Conservation (phyloP, 2,113 vertebrate genomes). For the Rafetus swinhoei region DNA sequence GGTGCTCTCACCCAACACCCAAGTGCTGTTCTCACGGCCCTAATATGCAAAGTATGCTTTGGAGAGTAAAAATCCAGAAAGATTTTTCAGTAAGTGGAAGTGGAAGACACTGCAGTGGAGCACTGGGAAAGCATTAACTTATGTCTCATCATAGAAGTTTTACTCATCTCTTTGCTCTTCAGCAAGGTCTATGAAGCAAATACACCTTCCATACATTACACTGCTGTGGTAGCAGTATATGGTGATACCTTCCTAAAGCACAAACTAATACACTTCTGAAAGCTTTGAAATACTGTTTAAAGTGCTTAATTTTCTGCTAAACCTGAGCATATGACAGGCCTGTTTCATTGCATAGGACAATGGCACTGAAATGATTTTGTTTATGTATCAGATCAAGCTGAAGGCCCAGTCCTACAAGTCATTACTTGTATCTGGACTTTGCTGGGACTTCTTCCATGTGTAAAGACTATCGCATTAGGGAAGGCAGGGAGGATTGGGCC, state of each 20-base stretch:
- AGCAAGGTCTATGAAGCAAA: neutral
- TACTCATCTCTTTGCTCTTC: neutral
- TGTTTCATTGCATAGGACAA: neutral
- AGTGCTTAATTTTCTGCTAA: slow-evolving; percentile 1
- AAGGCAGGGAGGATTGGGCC: neutral
- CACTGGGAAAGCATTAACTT: neutral
- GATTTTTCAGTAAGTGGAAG: neutral
- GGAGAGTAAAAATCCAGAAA: neutral
- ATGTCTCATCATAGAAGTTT: neutral
- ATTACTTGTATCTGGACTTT: slow-evolving; percentile 27
- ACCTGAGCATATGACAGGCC: neutral
- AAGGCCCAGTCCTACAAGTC: slow-evolving; percentile 8
- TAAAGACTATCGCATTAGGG: neutral
- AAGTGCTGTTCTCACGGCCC: neutral
- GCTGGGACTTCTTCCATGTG: neutral
- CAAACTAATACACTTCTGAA: neutral
- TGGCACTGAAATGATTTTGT: neutral
- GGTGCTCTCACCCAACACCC: neutral
- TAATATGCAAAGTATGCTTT: neutral
- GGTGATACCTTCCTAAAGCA: neutral
- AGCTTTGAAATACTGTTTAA: neutral
- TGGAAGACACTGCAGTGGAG: neutral
- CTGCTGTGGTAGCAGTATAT: neutral
- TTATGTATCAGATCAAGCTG: slow-evolving; percentile 26
- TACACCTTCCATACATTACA: neutral